Evolutionary conservation across 2,113 vertebrate species (phyloP).

Genomic region (Entomyzon cyanotis): DNA sequence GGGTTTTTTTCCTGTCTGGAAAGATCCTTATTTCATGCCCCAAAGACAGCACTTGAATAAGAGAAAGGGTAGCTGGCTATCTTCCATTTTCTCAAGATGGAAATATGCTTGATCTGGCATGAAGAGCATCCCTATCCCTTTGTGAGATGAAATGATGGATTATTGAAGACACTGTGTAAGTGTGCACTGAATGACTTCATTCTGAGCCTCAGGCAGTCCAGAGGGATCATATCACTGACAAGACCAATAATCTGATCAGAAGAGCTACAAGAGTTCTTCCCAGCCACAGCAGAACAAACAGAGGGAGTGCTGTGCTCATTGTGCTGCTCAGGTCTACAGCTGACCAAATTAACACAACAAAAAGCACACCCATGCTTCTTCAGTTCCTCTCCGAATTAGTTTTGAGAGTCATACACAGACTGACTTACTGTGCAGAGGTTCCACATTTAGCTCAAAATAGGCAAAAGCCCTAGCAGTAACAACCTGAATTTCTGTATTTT

Average conservation of each 20-base stretch:
- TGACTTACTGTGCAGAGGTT: background rate
- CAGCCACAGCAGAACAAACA: background rate
- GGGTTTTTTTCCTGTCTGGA: background rate
- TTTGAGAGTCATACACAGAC: background rate
- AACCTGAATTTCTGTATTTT: background rate
- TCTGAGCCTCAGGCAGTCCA: background rate
- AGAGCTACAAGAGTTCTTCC: background rate
- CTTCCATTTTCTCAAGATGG: background rate
- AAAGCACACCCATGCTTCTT: background rate
- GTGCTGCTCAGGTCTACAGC: background rate
- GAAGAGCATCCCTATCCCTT: background rate
- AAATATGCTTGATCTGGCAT: background rate
- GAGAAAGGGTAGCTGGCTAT: background rate
- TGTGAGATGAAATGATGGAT: background rate
- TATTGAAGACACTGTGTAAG: background rate
- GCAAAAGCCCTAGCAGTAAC: background rate
- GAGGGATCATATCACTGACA: background rate
- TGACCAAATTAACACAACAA: background rate
- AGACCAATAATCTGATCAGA: background rate
- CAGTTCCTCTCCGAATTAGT: background rate
- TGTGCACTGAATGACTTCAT: background rate
- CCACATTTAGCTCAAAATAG: background rate
- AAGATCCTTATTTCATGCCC: background rate
- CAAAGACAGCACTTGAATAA: background rate
- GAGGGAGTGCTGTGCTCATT: background rate